Base-by-base conservation (phyloP, 2,113 vertebrate genomes). In the Hypomesus transpacificus region DNA sequence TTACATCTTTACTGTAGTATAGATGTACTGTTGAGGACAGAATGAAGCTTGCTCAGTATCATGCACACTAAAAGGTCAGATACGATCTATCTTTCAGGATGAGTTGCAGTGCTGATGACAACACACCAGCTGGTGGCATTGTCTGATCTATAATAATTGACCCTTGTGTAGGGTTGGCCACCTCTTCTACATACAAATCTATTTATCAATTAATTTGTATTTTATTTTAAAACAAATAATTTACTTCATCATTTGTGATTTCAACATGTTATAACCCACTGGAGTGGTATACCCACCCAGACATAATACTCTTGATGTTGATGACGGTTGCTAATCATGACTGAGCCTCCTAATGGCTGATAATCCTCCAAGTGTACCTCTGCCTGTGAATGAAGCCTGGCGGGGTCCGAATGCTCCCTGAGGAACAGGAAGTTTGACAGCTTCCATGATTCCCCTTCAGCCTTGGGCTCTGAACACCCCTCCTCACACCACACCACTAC, bases 391-490 rank as follows among this genome's bases (percentile, higher is more conserved):
- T 67, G 61, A 82, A 80, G 75, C 75, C 79, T 75, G 68, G 69
- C 14, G 70, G 76, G 76, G 81, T 67, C 71, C 66, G 56, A 81
- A 65, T 75, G 79, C 73, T 77, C 80, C 78, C 80, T 77, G 46
- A 59, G 80, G 78, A 74, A 69, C 78, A 78, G 75, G 74, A 64
- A 71, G 66, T 75, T 82, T 84, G 82, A 84, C 84, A 85, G 71
- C 59, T 60, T 66, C 14, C 60, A 61, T 76, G 70, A 78, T 80
- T 81, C 66, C 74, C 2, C 24, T 46, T 46, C 5, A 46, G 39
- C 39, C 39, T 46, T 46, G 58, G 66, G 72, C 78, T 85, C 77
- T 76, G 70, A 69, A 52, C 76, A 71, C 77, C 78, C 73, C 66
- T 54, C 62, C 72, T 63, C 71, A 73, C 68, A 56, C 73, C 68